A percentile compares a stretch with the other conserved stretches of the same genome.
Evolutionary conservation across 2,113 vertebrate genomes (phyloP).

Genomic region (Oceanites oceanicus): DNA sequence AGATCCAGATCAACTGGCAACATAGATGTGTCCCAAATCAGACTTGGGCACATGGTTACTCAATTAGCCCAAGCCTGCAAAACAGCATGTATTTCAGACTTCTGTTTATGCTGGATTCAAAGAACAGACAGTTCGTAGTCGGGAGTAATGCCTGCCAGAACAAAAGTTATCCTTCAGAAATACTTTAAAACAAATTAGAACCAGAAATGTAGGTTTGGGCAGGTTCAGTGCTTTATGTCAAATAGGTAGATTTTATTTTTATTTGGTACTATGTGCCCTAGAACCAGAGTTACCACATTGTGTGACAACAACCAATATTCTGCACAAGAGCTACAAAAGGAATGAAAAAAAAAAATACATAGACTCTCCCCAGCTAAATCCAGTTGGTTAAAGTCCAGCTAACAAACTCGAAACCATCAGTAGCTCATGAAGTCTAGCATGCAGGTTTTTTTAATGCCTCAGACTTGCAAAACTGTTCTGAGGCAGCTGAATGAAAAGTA

Average conservation of each 20-base stretch:
- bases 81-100: not conserved
- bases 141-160: not conserved
- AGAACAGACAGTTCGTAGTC: not conserved
- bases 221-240: not conserved
- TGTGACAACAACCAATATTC: not conserved
- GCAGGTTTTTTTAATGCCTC: not conserved
- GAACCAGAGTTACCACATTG: not conserved
- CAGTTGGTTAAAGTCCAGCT: not conserved
- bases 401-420: not conserved
- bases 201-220: not conserved
- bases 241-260: not conserved
- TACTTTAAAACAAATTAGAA: not conserved
- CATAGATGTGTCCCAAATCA: not conserved
- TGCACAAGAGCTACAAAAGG: not conserved
- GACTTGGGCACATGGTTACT: not conserved
- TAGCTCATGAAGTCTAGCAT: not conserved
- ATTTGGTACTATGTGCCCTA: not conserved
- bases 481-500: not conserved
- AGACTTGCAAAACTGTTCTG: not conserved
- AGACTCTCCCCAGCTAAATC: not conserved
- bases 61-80: not conserved
- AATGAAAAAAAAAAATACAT: not conserved
- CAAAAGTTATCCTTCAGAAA: not conserved
- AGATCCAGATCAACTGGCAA: not conserved
- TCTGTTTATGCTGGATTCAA: not conserved